These are phyloP conservation scores for Laticauda colubrina DNA, from an alignment of 2,113 vertebrate genomes.

Conservation along the genomic window DNA sequence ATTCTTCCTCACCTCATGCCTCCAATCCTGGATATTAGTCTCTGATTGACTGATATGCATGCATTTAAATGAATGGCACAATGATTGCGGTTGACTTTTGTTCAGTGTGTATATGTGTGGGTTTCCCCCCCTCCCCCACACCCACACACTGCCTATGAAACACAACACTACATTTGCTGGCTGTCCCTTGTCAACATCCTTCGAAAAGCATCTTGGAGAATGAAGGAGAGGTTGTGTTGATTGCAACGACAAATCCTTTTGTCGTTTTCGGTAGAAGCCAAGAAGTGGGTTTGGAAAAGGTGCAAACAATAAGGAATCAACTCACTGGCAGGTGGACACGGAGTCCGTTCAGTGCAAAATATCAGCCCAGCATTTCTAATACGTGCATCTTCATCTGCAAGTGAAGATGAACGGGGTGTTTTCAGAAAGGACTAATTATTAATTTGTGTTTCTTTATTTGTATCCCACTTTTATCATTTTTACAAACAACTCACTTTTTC, in stretches of 20 bases:
- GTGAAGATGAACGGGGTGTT: neutral
- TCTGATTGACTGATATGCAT: neutral
- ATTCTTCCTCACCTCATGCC: rapidly evolving
- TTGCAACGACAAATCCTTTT: neutral
- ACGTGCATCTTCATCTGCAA: neutral
- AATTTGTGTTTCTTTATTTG: neutral
- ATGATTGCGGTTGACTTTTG: constrained; percentile 18
- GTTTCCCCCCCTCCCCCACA: neutral
- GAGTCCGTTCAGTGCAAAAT: neutral
- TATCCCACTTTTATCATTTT: too few species aligned
- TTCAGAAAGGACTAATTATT: neutral
- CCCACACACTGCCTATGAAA: neutral
- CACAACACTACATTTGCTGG: neutral
- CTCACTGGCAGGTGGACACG: rapidly evolving
- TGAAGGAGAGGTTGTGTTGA: neutral
- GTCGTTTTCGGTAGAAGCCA: neutral
- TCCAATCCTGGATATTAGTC: neutral
- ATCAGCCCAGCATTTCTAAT: neutral
- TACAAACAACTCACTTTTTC: too few species aligned
- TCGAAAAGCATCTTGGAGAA: neutral
- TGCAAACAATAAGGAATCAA: neutral
- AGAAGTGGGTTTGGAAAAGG: neutral
- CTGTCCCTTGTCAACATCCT: neutral
- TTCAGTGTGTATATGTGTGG: neutral
- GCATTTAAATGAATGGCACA: neutral